These are phyloP conservation scores for Emberiza fucata DNA, from an alignment of 2,113 vertebrate species.

Conservation along the genomic window DNA sequence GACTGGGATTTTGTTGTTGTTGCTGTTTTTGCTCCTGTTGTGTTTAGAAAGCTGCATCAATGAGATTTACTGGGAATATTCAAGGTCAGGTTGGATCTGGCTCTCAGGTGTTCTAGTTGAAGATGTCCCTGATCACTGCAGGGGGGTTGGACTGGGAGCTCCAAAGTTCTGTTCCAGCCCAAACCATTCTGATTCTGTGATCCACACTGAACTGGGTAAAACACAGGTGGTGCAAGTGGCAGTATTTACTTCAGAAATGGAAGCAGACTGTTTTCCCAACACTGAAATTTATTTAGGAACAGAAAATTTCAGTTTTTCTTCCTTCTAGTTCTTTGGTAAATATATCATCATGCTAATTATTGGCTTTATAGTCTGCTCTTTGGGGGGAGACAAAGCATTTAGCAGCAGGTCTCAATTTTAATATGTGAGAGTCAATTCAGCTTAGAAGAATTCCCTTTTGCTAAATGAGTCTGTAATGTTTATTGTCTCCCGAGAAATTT, in stretches of 20 bases:
- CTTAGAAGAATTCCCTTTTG: conserved; percentile 22
- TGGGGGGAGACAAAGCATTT: neutral
- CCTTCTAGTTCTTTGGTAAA: conserved; percentile 19
- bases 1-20: neutral
- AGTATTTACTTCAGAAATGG: neutral
- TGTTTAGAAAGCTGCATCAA: neutral
- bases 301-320: neutral
- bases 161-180: neutral
- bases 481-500: conserved; percentile 28
- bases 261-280: neutral
- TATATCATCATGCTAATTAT: conserved; percentile 14
- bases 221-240: neutral
- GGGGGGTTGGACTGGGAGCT: neutral
- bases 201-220: neutral
- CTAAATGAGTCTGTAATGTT: conserved; percentile 14
- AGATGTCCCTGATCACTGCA: neutral
- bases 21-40: neutral
- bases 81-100: neutral
- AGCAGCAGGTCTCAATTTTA: conserved; percentile 18
- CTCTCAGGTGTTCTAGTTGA: neutral
- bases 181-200: neutral
- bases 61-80: neutral
- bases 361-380: neutral
- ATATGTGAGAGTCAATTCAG: neutral
- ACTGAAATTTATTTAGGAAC: neutral